Base-by-base conservation (phyloP, 37 sponge, comb jelly and placozoan species). In the Halichondria panicea region DNA sequence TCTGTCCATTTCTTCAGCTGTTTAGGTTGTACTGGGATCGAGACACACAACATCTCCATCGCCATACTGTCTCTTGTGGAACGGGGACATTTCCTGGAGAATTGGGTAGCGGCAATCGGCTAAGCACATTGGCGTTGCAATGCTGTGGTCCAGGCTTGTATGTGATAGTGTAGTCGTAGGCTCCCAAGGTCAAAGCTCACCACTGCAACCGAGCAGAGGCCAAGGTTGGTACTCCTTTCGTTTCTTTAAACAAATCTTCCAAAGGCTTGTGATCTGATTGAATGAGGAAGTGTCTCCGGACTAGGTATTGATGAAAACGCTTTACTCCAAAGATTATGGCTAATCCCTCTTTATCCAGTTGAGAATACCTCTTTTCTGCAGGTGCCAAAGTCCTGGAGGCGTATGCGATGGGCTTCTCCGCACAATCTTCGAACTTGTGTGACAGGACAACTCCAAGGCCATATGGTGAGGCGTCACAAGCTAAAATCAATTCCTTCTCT, bases 221-320 rank as follows among this genome's bases (percentile, higher is more conserved):
- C 74, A 82, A 33, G 15, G 15, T 8, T 11, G 83, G 83, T 6
- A 74, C 44, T 7, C 46, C 55, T 50, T 61, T 32, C n/a, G 21
- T 35, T 34, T 61, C 74, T 25, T 55, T 58, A 18, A 82, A 66
- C 24, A 82, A 30, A 30, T 65, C 30, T n/a, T 36, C 21, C 1
- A 82, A 45, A 7, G 83, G 83, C 28, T 73, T 72, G 56, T 82
- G 83, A 58, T 82, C 83, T 4, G 83, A 48, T 5, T 37, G 1
- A 0, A 73, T 59, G 9, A 27, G 39, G 45, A 73, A 82, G 6
- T 11, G 22, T 45, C 68, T 13, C 39, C 74, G 75, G 27, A 52
- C 36, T 4, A 82, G 55, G 43, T 43, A 81, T 8, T 75, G 40
- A 42, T 83, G 75, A 75, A 74, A 74, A 27, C 52, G 62, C 48